Evolutionary conservation across 1,140 invertebrate species (phyloP).

Genomic region (Lucilia sericata): DNA sequence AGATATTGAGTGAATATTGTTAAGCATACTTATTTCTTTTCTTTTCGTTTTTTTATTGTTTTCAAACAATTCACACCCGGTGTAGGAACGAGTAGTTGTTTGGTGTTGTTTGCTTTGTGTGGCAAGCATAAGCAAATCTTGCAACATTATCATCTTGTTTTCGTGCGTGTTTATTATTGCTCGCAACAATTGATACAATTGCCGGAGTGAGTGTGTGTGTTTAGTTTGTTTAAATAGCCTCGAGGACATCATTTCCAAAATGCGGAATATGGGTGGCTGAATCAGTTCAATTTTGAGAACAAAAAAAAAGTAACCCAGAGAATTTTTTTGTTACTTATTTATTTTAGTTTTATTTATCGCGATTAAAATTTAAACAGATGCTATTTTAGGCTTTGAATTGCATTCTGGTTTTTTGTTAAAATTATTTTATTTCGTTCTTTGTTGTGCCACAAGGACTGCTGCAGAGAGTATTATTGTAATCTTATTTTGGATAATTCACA

Average conservation of each 20-base stretch:
- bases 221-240: conserved; percentile 58
- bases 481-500: conserved; percentile 8
- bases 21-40: neutral
- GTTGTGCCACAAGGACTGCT: neutral
- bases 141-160: conserved; percentile 34
- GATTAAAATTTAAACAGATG: conserved; percentile 43
- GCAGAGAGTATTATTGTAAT: neutral
- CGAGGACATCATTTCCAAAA: conserved; percentile 53
- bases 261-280: conserved; percentile 64
- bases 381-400: neutral
- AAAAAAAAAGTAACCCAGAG: neutral
- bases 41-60: neutral
- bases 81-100: neutral
- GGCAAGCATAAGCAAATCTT: conserved; percentile 34
- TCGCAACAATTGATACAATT: conserved; percentile 39
- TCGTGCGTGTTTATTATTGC: conserved; percentile 43
- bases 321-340: neutral
- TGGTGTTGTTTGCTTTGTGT: conserved; percentile 8
- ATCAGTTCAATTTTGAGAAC: neutral
- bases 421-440: neutral
- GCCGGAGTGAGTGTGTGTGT: neutral
- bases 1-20: conserved; percentile 17
- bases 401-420: too few relatives aligned
- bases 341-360: conserved; percentile 31
- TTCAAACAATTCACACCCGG: conserved; percentile 63